phyloP scores from a whole-genome alignment of 1,140 invertebrate species.

The Dryas iulia region DNA sequence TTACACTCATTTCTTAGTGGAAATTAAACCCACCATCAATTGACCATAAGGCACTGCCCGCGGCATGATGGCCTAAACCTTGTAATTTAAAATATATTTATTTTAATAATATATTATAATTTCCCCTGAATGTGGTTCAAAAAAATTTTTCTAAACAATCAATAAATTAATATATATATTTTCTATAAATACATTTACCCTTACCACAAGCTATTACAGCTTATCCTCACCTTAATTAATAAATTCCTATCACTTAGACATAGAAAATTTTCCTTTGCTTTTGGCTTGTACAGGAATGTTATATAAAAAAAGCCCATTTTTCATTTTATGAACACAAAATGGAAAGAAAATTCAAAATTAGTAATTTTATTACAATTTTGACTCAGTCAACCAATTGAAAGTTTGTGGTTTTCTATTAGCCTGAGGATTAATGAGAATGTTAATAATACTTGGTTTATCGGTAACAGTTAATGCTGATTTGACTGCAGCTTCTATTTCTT shows the following conservation, averaged over 20 bases:
- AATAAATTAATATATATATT: neutral
- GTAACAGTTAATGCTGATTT: slow-evolving; percentile 84
- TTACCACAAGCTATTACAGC: neutral
- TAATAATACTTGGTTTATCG: slow-evolving; percentile 92
- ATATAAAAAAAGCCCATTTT: neutral
- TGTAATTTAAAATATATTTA: too few relatives aligned
- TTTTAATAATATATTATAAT: too few relatives aligned
- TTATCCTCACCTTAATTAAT: neutral
- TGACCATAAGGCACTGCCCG: too few relatives aligned
- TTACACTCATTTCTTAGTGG: too few relatives aligned
- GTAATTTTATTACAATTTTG: slow-evolving; percentile 85
- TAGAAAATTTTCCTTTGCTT: too few relatives aligned
- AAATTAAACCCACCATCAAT: too few relatives aligned
- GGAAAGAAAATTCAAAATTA: too few relatives aligned
- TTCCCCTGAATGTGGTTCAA: too few relatives aligned
- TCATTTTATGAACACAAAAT: too few relatives aligned
- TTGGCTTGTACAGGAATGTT: neutral
- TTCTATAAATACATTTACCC: neutral
- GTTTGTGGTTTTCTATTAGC: slow-evolving; percentile 95
- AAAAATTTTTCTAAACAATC: too few relatives aligned
- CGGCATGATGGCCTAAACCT: too few relatives aligned
- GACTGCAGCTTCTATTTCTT: slow-evolving; percentile 87
- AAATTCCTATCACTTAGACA: too few relatives aligned
- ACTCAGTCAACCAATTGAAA: slow-evolving; percentile 95
- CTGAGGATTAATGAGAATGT: slow-evolving; percentile 93